Conservation (phyloP, 2,888 invertebrate genomes). For the Enchytraeus crypticus region DNA sequence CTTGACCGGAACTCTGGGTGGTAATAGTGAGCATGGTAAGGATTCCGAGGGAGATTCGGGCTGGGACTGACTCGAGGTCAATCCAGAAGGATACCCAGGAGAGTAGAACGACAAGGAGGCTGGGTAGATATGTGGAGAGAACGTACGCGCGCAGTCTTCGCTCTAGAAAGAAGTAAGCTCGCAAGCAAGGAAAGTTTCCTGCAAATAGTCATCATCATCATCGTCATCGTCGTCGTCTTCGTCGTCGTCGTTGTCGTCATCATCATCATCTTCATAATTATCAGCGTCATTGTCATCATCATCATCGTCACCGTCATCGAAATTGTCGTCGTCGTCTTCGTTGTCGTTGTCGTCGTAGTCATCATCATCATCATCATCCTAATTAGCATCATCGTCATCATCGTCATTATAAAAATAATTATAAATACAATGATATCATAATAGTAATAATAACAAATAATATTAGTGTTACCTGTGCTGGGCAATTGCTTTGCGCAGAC, state of each 20-base stretch:
- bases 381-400: too few relatives aligned
- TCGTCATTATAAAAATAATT: too few relatives aligned
- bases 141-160: constrained; percentile 17
- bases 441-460: too few relatives aligned
- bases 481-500: constrained; percentile 12
- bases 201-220: too few relatives aligned
- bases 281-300: background rate
- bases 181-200: constrained; percentile 14
- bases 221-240: too few relatives aligned
- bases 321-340: too few relatives aligned
- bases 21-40: constrained; percentile 27
- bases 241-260: too few relatives aligned
- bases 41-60: constrained; percentile 29
- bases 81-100: constrained; percentile 23
- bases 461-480: constrained; percentile 13
- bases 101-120: constrained; percentile 17
- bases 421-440: too few relatives aligned
- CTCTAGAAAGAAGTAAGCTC: constrained; percentile 15
- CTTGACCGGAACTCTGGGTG: constrained; percentile 16
- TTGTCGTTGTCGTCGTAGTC: too few relatives aligned
- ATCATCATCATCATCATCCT: too few relatives aligned
- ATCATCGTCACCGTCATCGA: background rate
- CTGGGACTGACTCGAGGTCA: constrained; percentile 23
- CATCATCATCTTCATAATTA: background rate
- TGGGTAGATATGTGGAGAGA: constrained; percentile 17